Percentiles rank a stretch among this genome's conserved stretches.
phyloP scores from a whole-genome alignment of 2,113 vertebrate species.

The Callithrix jacchus region DNA sequence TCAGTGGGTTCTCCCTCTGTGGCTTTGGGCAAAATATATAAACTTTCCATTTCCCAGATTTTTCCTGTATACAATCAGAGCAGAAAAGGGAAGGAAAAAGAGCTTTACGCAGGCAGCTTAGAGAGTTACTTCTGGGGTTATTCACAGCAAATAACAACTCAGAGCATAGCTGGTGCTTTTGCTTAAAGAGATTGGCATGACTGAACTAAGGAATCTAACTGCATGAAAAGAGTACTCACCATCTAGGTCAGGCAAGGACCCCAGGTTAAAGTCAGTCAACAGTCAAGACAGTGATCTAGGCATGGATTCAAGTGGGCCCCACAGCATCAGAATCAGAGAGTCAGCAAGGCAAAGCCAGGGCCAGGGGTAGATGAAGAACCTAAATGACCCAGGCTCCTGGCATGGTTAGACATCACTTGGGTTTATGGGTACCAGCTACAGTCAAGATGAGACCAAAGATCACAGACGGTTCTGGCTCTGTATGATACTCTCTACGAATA shows the following conservation, averaged over 20 bases:
- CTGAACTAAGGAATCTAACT: neutral
- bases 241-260: neutral
- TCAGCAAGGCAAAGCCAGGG: neutral
- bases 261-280: neutral
- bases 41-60: neutral
- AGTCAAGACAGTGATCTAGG: neutral
- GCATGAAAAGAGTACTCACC: neutral
- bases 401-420: neutral
- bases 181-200: neutral
- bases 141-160: neutral
- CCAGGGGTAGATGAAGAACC: accelerated
- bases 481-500: neutral
- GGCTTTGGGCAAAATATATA: neutral
- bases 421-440: neutral
- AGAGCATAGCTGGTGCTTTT: neutral
- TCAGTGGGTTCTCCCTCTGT: neutral
- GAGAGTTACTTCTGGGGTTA: neutral
- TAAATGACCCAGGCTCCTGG: neutral
- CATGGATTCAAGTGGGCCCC: neutral
- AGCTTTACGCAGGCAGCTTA: neutral
- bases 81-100: neutral
- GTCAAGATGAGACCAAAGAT: neutral
- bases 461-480: neutral
- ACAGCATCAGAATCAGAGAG: neutral
- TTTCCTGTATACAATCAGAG: neutral